phyloP scores from a whole-genome alignment of 1,140 invertebrate genomes.

The Chionoecetes opilio region DNA sequence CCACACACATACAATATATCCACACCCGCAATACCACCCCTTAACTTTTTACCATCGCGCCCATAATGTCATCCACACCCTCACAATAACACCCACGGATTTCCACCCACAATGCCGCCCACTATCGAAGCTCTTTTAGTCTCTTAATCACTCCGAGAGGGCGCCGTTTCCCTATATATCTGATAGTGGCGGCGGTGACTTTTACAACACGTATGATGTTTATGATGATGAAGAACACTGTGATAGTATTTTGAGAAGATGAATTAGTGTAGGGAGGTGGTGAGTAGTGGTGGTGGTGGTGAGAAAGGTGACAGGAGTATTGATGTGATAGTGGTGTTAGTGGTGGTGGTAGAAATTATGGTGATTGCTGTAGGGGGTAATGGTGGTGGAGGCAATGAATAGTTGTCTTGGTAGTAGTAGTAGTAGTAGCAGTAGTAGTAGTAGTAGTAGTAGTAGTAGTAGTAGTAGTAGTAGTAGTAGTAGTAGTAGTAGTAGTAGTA shows the following conservation, averaged over 20 bases:
- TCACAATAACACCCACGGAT: no score
- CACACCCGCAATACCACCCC: no score
- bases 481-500: not conserved
- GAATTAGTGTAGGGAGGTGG: not conserved
- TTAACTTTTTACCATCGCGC: no score
- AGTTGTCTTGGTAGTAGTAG: no score
- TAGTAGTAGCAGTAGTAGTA: constrained; percentile 2
- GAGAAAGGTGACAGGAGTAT: not conserved
- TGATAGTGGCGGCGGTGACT: not conserved
- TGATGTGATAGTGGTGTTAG: not conserved
- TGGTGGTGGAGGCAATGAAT: no score
- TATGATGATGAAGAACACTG: not conserved
- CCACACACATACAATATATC: no score
- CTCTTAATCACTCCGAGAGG: not conserved
- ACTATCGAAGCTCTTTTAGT: no score
- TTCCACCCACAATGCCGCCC: no score
- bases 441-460: constrained; percentile 29
- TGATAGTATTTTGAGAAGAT: not conserved
- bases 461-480: constrained; percentile 29
- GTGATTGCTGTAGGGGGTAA: not conserved
- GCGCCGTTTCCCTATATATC: not conserved
- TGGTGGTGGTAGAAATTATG: not conserved
- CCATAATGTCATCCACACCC: no score
- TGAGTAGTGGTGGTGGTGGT: not conserved
- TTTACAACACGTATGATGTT: not conserved